Evolutionary conservation across 2,113 vertebrate species (phyloP).

Genomic region (Lynx canadensis): DNA sequence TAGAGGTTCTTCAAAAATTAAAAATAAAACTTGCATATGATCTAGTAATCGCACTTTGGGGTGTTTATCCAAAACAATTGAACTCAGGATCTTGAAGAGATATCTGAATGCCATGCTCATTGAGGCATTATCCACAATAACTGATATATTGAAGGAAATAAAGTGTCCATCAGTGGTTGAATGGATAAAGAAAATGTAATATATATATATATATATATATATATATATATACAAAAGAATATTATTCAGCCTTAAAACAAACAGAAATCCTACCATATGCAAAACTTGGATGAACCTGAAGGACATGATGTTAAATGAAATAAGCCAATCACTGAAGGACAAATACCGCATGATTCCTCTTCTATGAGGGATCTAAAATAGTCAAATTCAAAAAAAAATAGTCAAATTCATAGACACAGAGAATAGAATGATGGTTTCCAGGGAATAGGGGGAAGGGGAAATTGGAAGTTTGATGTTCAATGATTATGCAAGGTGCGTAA

Average conservation of each 20-base stretch:
- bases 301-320: neutral
- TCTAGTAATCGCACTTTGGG: neutral
- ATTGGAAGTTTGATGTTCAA: neutral
- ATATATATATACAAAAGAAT: neutral
- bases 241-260: neutral
- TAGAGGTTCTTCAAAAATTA: neutral
- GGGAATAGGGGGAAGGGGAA: neutral
- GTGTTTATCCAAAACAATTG: neutral
- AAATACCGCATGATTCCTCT: neutral
- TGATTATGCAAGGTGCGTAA: neutral
- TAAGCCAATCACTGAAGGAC: neutral
- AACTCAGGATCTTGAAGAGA: neutral
- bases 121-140: neutral
- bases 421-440: neutral
- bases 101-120: neutral
- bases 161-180: neutral
- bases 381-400: neutral
- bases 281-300: neutral
- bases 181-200: neutral
- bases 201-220: neutral
- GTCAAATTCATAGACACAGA: neutral
- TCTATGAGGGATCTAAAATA: neutral
- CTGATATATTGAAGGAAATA: neutral
- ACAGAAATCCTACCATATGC: neutral
- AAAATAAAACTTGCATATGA: neutral